These are phyloP conservation scores for Harpegnathos saltator DNA, from an alignment of 1,140 invertebrate species.

Conservation along the genomic window DNA sequence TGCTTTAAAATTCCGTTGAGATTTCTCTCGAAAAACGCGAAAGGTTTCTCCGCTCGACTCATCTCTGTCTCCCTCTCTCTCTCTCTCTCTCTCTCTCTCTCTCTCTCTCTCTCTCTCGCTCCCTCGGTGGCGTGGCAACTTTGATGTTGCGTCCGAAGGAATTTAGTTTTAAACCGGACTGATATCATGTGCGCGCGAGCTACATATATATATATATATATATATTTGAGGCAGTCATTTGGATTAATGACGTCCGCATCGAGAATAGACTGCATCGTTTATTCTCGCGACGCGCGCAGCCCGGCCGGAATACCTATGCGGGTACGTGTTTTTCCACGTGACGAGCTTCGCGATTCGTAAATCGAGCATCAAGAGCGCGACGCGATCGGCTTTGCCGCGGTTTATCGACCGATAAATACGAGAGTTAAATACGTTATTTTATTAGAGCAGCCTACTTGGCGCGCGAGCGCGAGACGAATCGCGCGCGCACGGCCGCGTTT, in stretches of 20 bases:
- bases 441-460: slow-evolving; percentile 11
- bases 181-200: not conserved
- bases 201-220: too few species aligned
- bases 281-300: not conserved
- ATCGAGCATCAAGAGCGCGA: slow-evolving; percentile 1
- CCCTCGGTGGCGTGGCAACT: slow-evolving; percentile 31
- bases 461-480: not conserved
- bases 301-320: not conserved
- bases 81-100: too few species aligned
- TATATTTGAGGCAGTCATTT: too few species aligned
- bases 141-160: slow-evolving; percentile 53
- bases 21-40: slow-evolving; percentile 31
- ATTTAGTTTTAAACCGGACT: slow-evolving; percentile 45
- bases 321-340: not conserved
- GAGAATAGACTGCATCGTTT: not conserved
- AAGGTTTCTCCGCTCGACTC: slow-evolving; percentile 34
- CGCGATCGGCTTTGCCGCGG: not conserved
- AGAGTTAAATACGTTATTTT: slow-evolving; percentile 26
- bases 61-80: too few species aligned
- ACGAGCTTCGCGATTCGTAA: slow-evolving; percentile 1
- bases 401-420: not conserved
- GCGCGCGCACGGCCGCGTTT: not conserved
- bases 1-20: slow-evolving; percentile 56
- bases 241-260: not conserved
- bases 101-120: too few species aligned